These are phyloP conservation scores for Patella depressa DNA, from an alignment of 2,888 invertebrate species.

Conservation along the genomic window DNA sequence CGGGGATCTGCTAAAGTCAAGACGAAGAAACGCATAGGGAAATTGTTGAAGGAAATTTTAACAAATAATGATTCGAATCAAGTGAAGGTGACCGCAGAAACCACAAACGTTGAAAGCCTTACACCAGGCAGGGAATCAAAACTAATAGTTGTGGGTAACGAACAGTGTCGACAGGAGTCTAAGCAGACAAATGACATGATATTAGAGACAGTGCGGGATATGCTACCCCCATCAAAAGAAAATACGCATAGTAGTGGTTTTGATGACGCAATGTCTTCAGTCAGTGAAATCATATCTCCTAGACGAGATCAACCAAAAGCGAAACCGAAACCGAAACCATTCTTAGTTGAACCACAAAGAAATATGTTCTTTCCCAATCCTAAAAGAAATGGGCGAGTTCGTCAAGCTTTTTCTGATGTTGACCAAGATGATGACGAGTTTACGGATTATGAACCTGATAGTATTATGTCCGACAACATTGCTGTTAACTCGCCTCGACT, in stretches of 20 bases:
- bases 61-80: not conserved
- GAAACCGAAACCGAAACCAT: not conserved
- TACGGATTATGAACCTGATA: slow-evolving; percentile 29
- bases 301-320: not conserved
- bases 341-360: not conserved
- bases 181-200: not conserved
- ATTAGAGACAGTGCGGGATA: not conserved
- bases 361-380: not conserved
- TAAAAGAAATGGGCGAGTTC: not conserved
- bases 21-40: slow-evolving; percentile 19
- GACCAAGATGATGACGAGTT: slow-evolving; percentile 24
- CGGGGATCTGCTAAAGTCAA: not conserved
- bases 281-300: not conserved
- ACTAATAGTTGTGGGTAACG: not conserved
- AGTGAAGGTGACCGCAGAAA: not conserved
- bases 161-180: not conserved
- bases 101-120: not conserved
- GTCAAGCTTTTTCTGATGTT: not conserved
- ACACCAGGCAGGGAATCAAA: not conserved
- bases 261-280: not conserved
- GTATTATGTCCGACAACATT: slow-evolving; percentile 35
- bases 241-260: not conserved
- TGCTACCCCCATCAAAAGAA: not conserved
- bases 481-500: slow-evolving; percentile 28
- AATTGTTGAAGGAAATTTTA: slow-evolving; percentile 23